phyloP scores from a whole-genome alignment of 2,797 vertebrate genomes.

The Bovichtus diacanthus region DNA sequence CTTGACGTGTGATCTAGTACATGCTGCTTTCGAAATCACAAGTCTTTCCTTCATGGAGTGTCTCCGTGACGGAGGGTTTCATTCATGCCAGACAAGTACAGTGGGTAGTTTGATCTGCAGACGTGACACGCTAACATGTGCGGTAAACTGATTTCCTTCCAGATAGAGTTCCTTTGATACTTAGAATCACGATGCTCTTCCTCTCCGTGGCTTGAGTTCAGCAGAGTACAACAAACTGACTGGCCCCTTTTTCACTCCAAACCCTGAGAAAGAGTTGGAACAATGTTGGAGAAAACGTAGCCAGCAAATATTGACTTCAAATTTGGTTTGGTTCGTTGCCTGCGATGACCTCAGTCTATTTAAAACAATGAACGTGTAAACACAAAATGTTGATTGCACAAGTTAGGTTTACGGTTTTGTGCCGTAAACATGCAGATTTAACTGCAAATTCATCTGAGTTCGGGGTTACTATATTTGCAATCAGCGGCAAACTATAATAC shows the following conservation, averaged over 20 bases:
- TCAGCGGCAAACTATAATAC: neutral
- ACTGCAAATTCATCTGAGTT: neutral
- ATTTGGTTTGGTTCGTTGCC: neutral
- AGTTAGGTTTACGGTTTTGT: neutral
- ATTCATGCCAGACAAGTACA: slow-evolving; percentile 39
- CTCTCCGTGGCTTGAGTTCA: slow-evolving; percentile 22
- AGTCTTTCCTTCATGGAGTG: slow-evolving; percentile 1
- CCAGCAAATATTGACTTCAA: slow-evolving; percentile 18
- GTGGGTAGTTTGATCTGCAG: slow-evolving; percentile 32
- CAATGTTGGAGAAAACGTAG: neutral
- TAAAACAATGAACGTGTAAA: slow-evolving; percentile 26
- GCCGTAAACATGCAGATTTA: neutral
- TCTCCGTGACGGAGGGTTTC: slow-evolving; percentile 36
- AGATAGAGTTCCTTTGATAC: slow-evolving; percentile 58
- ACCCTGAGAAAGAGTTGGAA: neutral
- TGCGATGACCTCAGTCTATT: slow-evolving; percentile 1
- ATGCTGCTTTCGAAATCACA: slow-evolving; percentile 21
- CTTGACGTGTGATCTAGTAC: slow-evolving; percentile 9
- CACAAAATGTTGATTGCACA: neutral
- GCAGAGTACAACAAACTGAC: neutral
- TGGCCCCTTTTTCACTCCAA: neutral
- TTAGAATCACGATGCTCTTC: slow-evolving; percentile 24
- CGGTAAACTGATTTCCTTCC: slow-evolving; percentile 55
- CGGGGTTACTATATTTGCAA: neutral
- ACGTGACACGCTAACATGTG: slow-evolving; percentile 36